phyloP scores from a whole-genome alignment of 2,888 invertebrate genomes.

The Neuroscelio doddi region DNA sequence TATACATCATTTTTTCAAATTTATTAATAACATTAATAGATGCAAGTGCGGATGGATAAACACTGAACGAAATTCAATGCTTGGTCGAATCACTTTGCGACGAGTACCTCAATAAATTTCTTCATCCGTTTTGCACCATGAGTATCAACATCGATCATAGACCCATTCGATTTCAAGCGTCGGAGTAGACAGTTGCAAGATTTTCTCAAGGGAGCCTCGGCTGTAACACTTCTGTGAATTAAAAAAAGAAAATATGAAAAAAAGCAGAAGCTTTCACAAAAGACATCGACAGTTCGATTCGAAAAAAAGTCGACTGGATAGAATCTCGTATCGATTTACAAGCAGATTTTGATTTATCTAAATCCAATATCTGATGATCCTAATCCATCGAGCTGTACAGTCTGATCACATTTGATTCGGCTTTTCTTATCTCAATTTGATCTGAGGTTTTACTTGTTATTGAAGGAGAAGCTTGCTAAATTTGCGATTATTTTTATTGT shows the following conservation, averaged over 20 bases:
- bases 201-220: no score
- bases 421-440: conserved; percentile 49
- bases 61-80: no score
- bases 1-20: no score
- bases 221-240: conserved; percentile 1
- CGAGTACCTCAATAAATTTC: no score
- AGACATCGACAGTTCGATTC: conserved; percentile 31
- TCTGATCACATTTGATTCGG: conserved; percentile 45
- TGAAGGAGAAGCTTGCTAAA: no score
- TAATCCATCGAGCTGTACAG: conserved; percentile 57
- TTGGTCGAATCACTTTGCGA: no score
- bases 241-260: conserved; percentile 2
- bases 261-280: conserved; percentile 14
- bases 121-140: conserved; percentile 23
- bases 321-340: conserved; percentile 52
- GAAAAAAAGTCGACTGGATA: conserved; percentile 37
- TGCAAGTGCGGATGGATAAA: no score
- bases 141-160: conserved; percentile 33
- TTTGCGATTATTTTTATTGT: no score
- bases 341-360: conserved; percentile 59
- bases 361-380: conserved; percentile 66
- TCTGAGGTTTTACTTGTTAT: no score
- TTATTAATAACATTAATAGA: no score
- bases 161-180: conserved; percentile 29
- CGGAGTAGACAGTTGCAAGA: conserved; percentile 8